Evolutionary conservation across 2,797 vertebrate species (phyloP), one percentile per base, ranked within the genome.

Genomic region (Apogon hyalosoma): DNA sequence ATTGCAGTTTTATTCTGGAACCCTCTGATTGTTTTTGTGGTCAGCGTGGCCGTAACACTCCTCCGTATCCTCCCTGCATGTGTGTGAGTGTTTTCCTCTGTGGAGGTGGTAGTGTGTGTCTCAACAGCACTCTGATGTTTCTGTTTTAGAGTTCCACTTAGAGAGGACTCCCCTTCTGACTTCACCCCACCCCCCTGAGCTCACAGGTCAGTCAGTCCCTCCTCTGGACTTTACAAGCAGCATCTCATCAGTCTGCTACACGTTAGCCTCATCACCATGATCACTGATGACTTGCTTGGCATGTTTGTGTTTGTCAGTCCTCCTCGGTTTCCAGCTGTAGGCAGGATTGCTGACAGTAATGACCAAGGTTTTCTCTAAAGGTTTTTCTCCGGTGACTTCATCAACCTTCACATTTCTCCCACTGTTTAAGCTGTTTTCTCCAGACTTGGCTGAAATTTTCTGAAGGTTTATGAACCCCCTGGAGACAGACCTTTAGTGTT

Each of bases 161-260:
- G 98, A 99, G 96, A 96, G 98, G 97, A 98, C 97, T 94, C 98
- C 98, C 95, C 97, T 99, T 95, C 96, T 98, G 96, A 98, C 97
- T 94, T 97, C 97, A 97, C 97, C 98, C 94, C 97, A 98, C 93
- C 97, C 98, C 95, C 95, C 97, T 90, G 97, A 98, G 95, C 96
- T 98, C 92, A 98, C 98, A 99, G 98, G 98, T 99, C 95, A 98
- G 98, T 99, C 87, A 94, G 95, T 96, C 87, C 93, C 91, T 89
- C 94, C 95, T 94, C 86, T 95, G 93, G 90, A 90, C 88, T 95
- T 96, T 94, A 89, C 88, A 94, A 92, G 92, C 93, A 93, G 92
- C 88, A 75, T 58, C 73, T 69, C 65, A 61, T 86, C 87, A 62
- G 73, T 85, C 86, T 89, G 80, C 79, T 66, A 63, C 77, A 73